phyloP scores from a whole-genome alignment of 1,140 invertebrate genomes.

The Cydia splendana region DNA sequence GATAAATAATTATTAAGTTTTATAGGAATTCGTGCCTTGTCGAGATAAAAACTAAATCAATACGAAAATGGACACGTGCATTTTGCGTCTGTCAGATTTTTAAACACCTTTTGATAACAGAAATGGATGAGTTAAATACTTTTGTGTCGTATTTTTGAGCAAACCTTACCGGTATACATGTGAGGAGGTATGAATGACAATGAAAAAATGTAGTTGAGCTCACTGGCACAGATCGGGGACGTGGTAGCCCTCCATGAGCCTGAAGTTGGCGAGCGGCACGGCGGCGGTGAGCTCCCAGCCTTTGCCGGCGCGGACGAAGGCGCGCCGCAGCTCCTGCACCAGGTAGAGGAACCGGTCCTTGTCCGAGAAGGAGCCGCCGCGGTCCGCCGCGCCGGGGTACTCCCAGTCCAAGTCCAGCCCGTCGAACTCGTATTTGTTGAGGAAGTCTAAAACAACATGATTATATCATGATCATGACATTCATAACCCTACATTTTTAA shows the following conservation, averaged over 20 bases:
- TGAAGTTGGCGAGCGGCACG: slow-evolving; percentile 91
- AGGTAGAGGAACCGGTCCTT: slow-evolving; percentile 92
- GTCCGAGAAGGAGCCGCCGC: slow-evolving; percentile 91
- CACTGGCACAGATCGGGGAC: slow-evolving; percentile 93
- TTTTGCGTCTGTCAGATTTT: no score
- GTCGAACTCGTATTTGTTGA: slow-evolving; percentile 89
- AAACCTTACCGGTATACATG: background rate
- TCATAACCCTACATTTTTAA: background rate
- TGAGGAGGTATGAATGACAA: background rate
- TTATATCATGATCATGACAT: slow-evolving; percentile 35
- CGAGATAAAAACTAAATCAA: no score
- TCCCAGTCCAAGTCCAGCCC: slow-evolving; percentile 93
- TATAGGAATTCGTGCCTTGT: background rate
- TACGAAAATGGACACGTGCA: no score
- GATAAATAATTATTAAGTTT: slow-evolving; percentile 33
- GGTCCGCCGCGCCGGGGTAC: slow-evolving; percentile 91
- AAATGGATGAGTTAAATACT: background rate
- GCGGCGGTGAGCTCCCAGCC: slow-evolving; percentile 94
- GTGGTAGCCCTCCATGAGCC: slow-evolving; percentile 92
- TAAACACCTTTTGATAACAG: no score
- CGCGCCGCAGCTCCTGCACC: slow-evolving; percentile 88
- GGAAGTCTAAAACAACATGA: slow-evolving; percentile 80
- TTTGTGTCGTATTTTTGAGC: no score
- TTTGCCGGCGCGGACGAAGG: slow-evolving; percentile 86
- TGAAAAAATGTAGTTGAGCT: slow-evolving; percentile 59